phyloP scores from a whole-genome alignment of 2,888 invertebrate species.

The Agrochola circellaris region DNA sequence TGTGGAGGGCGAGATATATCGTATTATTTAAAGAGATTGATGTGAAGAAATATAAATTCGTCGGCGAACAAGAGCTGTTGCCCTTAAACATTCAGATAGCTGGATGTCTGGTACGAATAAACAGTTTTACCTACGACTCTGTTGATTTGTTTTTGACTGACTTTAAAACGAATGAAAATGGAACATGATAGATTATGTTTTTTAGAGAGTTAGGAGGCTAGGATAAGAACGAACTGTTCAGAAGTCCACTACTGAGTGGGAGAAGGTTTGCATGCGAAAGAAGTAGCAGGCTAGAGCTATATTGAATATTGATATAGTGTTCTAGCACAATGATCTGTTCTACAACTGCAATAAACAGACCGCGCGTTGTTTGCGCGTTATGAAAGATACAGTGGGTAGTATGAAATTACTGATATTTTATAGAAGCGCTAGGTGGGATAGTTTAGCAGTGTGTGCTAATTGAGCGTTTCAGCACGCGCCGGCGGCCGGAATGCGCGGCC shows the following conservation, averaged over 20 bases:
- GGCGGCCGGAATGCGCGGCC: constrained; percentile 79
- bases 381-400: constrained; percentile 63
- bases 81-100: constrained; percentile 35
- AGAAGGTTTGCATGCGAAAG: constrained; percentile 26
- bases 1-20: constrained; percentile 58
- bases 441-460: constrained; percentile 84
- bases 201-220: neutral
- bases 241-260: constrained; percentile 22
- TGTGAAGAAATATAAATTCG: constrained; percentile 57
- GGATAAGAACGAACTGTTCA: constrained; percentile 26
- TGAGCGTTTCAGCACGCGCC: constrained; percentile 84
- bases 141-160: constrained; percentile 1
- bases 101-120: constrained; percentile 18
- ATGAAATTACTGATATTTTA: constrained; percentile 78
- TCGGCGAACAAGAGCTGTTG: constrained; percentile 32
- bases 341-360: constrained; percentile 19
- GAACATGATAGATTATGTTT: neutral
- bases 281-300: constrained; percentile 6
- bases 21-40: constrained; percentile 65
- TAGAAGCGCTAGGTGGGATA: constrained; percentile 76
- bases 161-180: constrained; percentile 1
- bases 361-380: constrained; percentile 40
- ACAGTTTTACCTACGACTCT: constrained; percentile 11
- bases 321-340: constrained; percentile 18
- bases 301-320: constrained; percentile 20